These are phyloP conservation scores for Hemaris fuciformis DNA, from an alignment of 2,888 invertebrate species.

Conservation along the genomic window DNA sequence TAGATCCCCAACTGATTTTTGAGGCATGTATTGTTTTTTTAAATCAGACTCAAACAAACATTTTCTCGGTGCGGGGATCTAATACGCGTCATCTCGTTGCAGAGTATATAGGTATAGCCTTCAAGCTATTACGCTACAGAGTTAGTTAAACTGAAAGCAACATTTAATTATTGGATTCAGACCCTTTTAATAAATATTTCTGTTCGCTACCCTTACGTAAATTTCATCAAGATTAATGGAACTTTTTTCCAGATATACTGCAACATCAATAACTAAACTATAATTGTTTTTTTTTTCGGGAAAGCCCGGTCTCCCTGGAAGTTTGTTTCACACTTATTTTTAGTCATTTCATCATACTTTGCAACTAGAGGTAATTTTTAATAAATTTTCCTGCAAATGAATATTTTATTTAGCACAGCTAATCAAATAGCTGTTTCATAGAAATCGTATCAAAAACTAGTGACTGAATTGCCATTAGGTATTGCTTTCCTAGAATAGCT, in stretches of 20 bases:
- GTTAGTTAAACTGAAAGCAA: too few species aligned
- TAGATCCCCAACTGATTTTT: too few species aligned
- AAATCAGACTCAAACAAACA: too few species aligned
- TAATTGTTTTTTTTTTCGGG: neutral
- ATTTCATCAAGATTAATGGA: neutral
- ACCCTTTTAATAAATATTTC: neutral
- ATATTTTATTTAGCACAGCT: slow-evolving; percentile 17
- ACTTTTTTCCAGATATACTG: neutral
- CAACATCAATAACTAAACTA: neutral
- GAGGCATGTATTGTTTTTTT: too few species aligned
- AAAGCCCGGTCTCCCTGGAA: neutral
- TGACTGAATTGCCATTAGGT: slow-evolving; percentile 38
- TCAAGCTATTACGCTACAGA: too few species aligned
- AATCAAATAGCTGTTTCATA: slow-evolving; percentile 23
- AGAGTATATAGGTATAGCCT: too few species aligned
- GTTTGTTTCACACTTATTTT: neutral
- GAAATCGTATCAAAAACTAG: slow-evolving; percentile 33
- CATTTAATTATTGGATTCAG: neutral
- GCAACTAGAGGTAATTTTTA: neutral
- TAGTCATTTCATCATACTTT: neutral
- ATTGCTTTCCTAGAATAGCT: slow-evolving; percentile 47
- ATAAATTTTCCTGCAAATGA: slow-evolving; percentile 11
- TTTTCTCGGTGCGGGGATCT: too few species aligned
- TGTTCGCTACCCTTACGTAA: neutral
- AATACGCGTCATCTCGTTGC: too few species aligned